Evolutionary conservation across 30 jellyfish, hydroid and myxozoan genomes (phyloP), one percentile per base, ranked within the genome.

Genomic region (Aurelia sp.): DNA sequence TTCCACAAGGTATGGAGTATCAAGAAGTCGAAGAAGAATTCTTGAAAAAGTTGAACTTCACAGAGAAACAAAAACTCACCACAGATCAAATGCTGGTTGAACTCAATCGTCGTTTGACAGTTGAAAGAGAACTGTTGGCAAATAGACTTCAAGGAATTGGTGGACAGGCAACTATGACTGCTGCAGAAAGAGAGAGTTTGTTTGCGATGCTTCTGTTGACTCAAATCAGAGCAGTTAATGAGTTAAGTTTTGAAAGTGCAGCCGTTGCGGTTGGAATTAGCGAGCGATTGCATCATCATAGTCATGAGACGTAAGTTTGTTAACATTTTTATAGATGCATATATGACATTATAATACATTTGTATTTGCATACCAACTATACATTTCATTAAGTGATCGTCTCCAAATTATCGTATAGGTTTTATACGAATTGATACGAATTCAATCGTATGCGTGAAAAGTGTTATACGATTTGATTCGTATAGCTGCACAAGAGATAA

Each of bases 21-120:
- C 97, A 92, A 41, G 98, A 92, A 19, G 74, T 92, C 30, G 83
- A 76, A 59, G 85, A 75, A n/a, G 98, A 92, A 50, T 87, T 81
- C 62, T 57, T 15, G 19, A 92, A 87, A 60, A 74, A 81, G 58
- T 81, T 92, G 18, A 94, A 76, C 62, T 57, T 59, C 60, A 35
- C 71, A 11, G 96, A 92, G 48, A 75, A 63, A 30, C 71, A 51
- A n/a, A 13, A 30, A 20, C 55, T 94, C 12, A 80, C 98, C 17
- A 92, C 97, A 6, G 98, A 92, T 33, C 88, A 79, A 30, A 52
- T 76, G 30, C 64, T 92, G 19, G 20, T 88, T 23, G 89, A 66
- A 1, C 76, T 92, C 31, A 87, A 76, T 66, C 62, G 81, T 12
- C 78, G 98, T 19, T 66, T 83, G 67, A 62, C 22, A 11, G 20